phyloP scores from a whole-genome alignment of 2,888 invertebrate species.

The Lottia scabra region DNA sequence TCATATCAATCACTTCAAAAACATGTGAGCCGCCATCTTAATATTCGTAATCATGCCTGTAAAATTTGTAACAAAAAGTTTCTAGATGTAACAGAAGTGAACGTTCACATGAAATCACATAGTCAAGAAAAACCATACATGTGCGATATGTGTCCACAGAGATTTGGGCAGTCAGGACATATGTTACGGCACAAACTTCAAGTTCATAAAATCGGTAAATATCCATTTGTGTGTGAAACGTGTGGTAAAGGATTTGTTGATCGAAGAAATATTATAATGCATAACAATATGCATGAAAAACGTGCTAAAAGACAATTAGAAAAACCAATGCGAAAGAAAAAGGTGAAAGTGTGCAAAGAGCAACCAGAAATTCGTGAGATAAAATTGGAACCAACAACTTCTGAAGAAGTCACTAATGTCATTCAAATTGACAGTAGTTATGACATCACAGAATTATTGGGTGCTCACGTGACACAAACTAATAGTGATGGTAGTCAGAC shows the following conservation, averaged over 20 bases:
- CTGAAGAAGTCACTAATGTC: background rate
- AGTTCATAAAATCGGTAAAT: slow-evolving; percentile 7
- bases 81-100: slow-evolving; percentile 9
- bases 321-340: background rate
- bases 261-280: slow-evolving; percentile 25
- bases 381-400: background rate
- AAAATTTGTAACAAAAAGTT: slow-evolving; percentile 12
- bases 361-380: background rate
- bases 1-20: background rate
- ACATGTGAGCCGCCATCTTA: background rate
- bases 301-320: background rate
- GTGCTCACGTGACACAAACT: background rate
- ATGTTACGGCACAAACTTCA: slow-evolving; percentile 10
- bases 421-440: background rate
- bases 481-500: background rate
- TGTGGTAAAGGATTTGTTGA: slow-evolving; percentile 27
- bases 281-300: slow-evolving; percentile 26
- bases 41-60: background rate
- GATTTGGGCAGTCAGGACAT: slow-evolving; percentile 1
- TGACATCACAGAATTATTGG: background rate
- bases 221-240: slow-evolving; percentile 24
- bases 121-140: slow-evolving; percentile 10
- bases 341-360: background rate
- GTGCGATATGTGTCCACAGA: slow-evolving; percentile 15
- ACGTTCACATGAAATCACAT: slow-evolving; percentile 8